Evolutionary conservation across 2,797 vertebrate genomes (phyloP).

Genomic region (Rhinichthys osculus): DNA sequence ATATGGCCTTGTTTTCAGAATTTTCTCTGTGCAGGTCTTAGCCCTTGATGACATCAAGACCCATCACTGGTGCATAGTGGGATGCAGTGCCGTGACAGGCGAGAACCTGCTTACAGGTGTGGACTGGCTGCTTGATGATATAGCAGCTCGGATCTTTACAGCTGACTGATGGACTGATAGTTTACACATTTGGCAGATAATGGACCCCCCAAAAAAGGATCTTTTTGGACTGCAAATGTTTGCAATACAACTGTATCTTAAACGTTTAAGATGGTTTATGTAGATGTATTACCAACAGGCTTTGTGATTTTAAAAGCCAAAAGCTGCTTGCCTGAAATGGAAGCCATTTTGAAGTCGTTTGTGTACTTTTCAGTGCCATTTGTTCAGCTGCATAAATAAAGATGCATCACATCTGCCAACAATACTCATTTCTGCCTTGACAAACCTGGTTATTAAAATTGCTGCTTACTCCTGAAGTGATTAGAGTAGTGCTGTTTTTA

Average conservation of each 20-base stretch:
- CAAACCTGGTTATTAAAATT: background rate
- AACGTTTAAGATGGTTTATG: background rate
- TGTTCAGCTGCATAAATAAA: background rate
- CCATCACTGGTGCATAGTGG: constrained; percentile 91
- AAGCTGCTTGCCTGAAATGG: background rate
- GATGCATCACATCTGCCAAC: background rate
- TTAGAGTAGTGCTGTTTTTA: no score
- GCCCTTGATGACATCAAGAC: constrained; percentile 85
- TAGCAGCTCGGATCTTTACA: constrained; percentile 87
- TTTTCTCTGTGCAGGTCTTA: constrained; percentile 74
- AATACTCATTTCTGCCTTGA: background rate
- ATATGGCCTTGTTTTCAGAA: background rate
- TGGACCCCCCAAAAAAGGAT: background rate
- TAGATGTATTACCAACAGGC: background rate
- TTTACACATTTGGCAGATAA: no score
- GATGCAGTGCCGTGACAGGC: constrained; percentile 89
- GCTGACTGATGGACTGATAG: constrained; percentile 84
- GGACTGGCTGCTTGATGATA: constrained; percentile 90
- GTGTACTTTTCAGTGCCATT: background rate
- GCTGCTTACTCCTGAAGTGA: background rate
- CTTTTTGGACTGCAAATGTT: background rate
- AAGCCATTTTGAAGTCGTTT: background rate
- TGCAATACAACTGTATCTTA: background rate
- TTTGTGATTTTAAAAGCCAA: background rate
- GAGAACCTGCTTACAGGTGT: constrained; percentile 86